Evolutionary conservation across 2,888 invertebrate genomes (phyloP).

Genomic region (Hanleya hanleyi): DNA sequence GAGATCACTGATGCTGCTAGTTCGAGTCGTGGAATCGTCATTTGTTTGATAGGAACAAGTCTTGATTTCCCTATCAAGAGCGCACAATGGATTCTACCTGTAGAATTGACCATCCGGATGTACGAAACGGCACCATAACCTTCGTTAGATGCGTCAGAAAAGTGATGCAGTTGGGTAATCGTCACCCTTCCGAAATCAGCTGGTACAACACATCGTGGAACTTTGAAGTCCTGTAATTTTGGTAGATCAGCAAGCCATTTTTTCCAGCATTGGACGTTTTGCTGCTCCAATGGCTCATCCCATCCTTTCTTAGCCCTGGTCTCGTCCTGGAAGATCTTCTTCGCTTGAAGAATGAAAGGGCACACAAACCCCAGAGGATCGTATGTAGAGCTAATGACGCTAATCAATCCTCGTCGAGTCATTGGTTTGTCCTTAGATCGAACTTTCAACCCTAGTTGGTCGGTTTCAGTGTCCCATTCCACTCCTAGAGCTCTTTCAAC

Average conservation of each 20-base stretch:
- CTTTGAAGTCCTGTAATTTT: neutral
- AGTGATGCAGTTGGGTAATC: neutral
- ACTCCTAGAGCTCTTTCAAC: neutral
- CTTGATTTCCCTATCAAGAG: neutral
- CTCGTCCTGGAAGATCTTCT: neutral
- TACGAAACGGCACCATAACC: neutral
- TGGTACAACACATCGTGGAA: neutral
- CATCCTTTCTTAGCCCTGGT: neutral
- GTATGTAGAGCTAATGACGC: neutral
- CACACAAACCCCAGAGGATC: slow-evolving; percentile 3
- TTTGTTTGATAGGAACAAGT: slow-evolving; percentile 9
- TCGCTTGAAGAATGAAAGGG: neutral
- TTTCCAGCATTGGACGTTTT: neutral
- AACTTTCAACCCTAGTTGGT: neutral
- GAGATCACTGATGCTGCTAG: slow-evolving; percentile 12
- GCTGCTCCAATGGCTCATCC: neutral
- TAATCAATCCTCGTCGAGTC: neutral
- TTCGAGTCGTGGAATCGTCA: slow-evolving; percentile 17
- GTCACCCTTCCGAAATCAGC: neutral
- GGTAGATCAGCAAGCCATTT: neutral
- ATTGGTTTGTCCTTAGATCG: neutral
- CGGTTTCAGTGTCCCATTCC: neutral
- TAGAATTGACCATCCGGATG: neutral
- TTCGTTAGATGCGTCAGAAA: neutral
- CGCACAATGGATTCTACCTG: neutral